phyloP scores from a whole-genome alignment of 2,888 invertebrate genomes.

The Luperina testacea region DNA sequence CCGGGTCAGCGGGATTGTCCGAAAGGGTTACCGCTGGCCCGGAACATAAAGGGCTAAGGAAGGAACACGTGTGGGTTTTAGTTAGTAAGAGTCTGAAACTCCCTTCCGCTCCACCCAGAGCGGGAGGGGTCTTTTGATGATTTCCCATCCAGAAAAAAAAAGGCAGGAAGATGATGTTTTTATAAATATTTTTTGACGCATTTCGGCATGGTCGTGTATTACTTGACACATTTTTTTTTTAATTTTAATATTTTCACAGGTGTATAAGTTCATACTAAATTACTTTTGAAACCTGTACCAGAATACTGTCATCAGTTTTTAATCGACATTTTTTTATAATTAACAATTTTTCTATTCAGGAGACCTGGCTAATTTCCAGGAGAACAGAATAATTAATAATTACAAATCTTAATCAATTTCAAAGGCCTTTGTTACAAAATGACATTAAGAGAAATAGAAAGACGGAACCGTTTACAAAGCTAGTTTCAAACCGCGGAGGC shows the following conservation, averaged over 20 bases:
- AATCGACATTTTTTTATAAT: neutral
- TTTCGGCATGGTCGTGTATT: no score
- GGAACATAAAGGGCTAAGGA: no score
- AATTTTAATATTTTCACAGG: neutral
- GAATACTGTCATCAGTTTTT: no score
- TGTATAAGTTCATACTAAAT: neutral
- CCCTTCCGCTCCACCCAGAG: no score
- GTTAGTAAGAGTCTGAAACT: no score
- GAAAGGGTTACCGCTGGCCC: no score
- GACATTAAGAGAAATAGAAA: conserved; percentile 33
- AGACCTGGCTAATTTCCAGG: neutral
- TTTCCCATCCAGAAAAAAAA: no score
- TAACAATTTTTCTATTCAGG: neutral
- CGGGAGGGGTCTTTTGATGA: no score
- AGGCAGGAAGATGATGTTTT: no score
- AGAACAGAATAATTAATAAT: neutral
- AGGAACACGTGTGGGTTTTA: no score
- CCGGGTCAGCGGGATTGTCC: no score
- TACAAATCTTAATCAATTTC: conserved; percentile 24
- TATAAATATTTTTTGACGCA: no score
- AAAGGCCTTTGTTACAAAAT: conserved; percentile 37
- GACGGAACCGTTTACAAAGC: conserved; percentile 37
- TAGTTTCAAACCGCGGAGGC: conserved; percentile 61
- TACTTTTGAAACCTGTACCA: neutral
- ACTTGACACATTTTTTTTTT: neutral